Conservation (phyloP, 1,140 invertebrate genomes). For the Elysia chlorotica region DNA sequence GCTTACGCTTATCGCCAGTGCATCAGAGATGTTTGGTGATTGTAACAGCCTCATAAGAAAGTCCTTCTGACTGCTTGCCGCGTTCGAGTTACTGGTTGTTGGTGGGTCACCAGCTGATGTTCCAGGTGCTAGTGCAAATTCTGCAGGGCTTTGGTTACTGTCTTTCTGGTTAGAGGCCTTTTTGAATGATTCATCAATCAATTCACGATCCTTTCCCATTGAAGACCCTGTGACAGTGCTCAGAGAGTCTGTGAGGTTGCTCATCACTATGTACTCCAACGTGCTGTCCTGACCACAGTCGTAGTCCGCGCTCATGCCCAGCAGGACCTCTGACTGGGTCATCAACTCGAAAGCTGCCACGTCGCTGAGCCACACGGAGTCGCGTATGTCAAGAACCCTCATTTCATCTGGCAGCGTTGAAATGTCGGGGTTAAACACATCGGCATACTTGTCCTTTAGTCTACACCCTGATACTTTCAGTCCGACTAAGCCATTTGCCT, state of each 20-base stretch:
- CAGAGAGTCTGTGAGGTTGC: not conserved
- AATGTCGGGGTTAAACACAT: not conserved
- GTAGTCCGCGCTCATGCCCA: not conserved
- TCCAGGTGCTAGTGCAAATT: too few relatives aligned
- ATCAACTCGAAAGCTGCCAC: not conserved
- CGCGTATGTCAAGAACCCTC: not conserved
- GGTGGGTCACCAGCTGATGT: too few relatives aligned
- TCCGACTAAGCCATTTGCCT: constrained; percentile 2
- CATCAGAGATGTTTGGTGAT: too few relatives aligned
- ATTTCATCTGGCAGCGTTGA: not conserved
- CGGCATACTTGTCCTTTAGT: not conserved
- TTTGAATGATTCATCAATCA: too few relatives aligned
- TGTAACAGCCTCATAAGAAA: too few relatives aligned
- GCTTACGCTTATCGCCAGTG: too few relatives aligned
- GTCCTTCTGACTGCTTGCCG: too few relatives aligned
- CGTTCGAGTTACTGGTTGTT: too few relatives aligned
- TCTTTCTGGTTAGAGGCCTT: too few relatives aligned
- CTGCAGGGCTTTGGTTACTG: too few relatives aligned
- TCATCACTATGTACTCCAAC: not conserved
- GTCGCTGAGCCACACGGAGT: not conserved
- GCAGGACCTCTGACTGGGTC: not conserved
- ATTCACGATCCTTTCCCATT: too few relatives aligned
- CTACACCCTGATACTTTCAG: not conserved
- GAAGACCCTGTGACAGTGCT: too few relatives aligned
- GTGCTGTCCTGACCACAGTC: constrained; percentile 14